Base-by-base conservation (phyloP, 1,140 invertebrate genomes). In the Agrilus planipennis region DNA sequence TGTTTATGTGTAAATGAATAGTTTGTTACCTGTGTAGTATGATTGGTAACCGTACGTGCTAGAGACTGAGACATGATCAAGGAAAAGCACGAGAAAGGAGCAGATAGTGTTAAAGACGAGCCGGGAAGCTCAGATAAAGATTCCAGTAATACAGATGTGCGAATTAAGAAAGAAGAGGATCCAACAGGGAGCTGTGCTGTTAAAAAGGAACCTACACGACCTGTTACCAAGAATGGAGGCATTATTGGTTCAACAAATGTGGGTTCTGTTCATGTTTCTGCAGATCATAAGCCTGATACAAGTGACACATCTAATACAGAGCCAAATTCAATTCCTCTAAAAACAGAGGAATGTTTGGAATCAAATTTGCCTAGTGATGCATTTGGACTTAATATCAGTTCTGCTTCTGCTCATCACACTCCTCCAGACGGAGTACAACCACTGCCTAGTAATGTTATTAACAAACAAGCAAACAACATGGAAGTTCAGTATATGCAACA, bases 401-500 rank as follows among this genome's bases (percentile, higher is more conserved):
- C 30, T 19, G 38, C 47, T 41, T 45, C 47, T 20, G 30, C 47
- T n/a, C 49, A 46, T 37, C 53, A 45, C 19, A 38, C 50, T 29
- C 58, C 64, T 27, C 52, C 67, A 21, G 73, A 78, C 45, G 71
- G 72, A 48, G 74, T 79, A 11, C 81, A 84, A 54, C 78, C 80
- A 15, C 54, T 84, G 49, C 76, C 80, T 12, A 81, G 79, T 46
- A 84, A 84, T 64, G 76, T 85, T 20, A 75, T 84, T 43, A 78
- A 71, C 51, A 86, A 88, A 62, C 82, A 85, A 60, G 77, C 83
- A 40, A 79, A 76, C 46, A 81, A 76, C 50, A 80, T 79, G 73
- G 83, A 77, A 68, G 76, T 79, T 45, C 77, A 86, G 57, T 86
- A 85, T 53, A 84, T 87, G 84, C 90, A 94, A 67, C 91, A 95